Evolutionary conservation across 2,888 invertebrate genomes (phyloP).

Genomic region (Standfussiana lucernea): DNA sequence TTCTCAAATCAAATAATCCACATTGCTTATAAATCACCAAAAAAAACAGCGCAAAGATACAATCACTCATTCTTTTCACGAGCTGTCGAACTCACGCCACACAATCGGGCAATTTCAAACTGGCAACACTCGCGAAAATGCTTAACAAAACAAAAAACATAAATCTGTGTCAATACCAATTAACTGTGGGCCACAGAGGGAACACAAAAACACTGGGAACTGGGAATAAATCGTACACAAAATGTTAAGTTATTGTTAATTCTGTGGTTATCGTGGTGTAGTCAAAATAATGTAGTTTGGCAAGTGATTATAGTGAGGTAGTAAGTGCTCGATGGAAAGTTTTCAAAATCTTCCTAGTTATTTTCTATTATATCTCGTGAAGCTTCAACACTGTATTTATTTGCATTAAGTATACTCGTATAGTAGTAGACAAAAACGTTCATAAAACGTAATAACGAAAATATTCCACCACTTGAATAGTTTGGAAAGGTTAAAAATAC

Average conservation of each 20-base stretch:
- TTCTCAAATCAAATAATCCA: slow-evolving; percentile 9
- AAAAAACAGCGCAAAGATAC: slow-evolving; percentile 37
- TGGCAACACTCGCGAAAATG: slow-evolving; percentile 61
- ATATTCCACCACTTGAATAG: neutral
- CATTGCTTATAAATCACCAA: slow-evolving; percentile 27
- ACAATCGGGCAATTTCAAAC: slow-evolving; percentile 53
- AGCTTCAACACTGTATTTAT: neutral
- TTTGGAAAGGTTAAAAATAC: neutral
- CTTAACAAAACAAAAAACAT: slow-evolving; percentile 74
- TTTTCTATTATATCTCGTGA: neutral
- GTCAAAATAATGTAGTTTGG: slow-evolving; percentile 22
- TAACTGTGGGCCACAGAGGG: slow-evolving; percentile 72
- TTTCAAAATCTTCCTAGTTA: neutral
- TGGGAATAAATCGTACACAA: slow-evolving; percentile 64
- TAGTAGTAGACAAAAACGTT: neutral
- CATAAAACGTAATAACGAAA: neutral
- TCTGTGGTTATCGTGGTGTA: slow-evolving; percentile 50
- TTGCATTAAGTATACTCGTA: neutral
- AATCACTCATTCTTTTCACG: slow-evolving; percentile 55
- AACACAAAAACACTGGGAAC: slow-evolving; percentile 65
- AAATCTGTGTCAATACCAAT: slow-evolving; percentile 82
- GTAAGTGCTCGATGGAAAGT: neutral
- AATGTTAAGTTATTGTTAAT: slow-evolving; percentile 62
- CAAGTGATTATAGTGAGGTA: slow-evolving; percentile 7
- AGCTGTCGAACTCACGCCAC: slow-evolving; percentile 56